These are phyloP conservation scores for Drosophila auraria DNA, from an alignment of 1,140 invertebrate genomes.

Conservation along the genomic window DNA sequence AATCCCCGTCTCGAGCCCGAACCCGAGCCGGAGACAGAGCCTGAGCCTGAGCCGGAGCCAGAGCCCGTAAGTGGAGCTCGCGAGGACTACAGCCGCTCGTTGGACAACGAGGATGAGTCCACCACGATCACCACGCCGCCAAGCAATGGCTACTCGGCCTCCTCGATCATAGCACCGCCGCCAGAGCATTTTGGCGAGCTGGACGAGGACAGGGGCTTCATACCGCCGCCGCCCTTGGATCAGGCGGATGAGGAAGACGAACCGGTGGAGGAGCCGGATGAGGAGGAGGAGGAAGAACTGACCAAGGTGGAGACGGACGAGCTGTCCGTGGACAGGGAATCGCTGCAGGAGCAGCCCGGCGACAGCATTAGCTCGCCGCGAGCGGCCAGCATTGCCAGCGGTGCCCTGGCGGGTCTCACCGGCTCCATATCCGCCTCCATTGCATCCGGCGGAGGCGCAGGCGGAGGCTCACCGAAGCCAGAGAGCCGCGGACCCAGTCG, in stretches of 20 bases:
- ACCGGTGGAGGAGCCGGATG: background rate
- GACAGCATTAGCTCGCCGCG: slow-evolving; percentile 68
- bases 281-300: slow-evolving; percentile 64
- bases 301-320: slow-evolving; percentile 72
- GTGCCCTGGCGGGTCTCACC: slow-evolving; percentile 56
- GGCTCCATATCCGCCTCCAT: slow-evolving; percentile 52
- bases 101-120: slow-evolving; percentile 79
- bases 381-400: slow-evolving; percentile 70
- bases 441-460: slow-evolving; percentile 6
- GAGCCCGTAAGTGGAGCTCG: slow-evolving; percentile 41
- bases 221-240: slow-evolving; percentile 62
- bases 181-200: slow-evolving; percentile 74
- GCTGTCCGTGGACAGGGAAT: slow-evolving; percentile 69
- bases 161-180: slow-evolving; percentile 78
- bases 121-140: slow-evolving; percentile 82
- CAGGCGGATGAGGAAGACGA: slow-evolving; percentile 24
- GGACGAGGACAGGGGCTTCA: slow-evolving; percentile 66
- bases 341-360: slow-evolving; percentile 55
- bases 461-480: slow-evolving; percentile 43
- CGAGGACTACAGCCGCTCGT: slow-evolving; percentile 68
- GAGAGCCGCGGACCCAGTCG: slow-evolving; percentile 74
- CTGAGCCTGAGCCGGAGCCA: slow-evolving; percentile 39
- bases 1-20: slow-evolving; percentile 40
- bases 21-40: slow-evolving; percentile 35
- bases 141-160: slow-evolving; percentile 80